A percentile compares a stretch with the other conserved stretches of the same genome.
These are phyloP conservation scores for Pagetopsis macropterus DNA, from an alignment of 2,797 vertebrate genomes.

Conservation along the genomic window DNA sequence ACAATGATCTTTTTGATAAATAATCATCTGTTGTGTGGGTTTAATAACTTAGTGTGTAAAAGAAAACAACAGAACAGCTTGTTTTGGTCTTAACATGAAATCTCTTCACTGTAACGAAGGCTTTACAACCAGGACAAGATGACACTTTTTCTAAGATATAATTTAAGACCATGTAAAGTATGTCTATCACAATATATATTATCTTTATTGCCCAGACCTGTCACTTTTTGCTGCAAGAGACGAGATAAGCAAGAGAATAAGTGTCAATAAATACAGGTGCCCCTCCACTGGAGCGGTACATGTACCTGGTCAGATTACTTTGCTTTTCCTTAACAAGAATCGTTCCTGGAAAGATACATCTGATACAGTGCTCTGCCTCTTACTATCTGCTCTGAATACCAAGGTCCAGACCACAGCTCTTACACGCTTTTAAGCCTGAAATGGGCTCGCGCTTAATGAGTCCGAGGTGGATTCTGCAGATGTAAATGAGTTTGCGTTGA, in stretches of 20 bases:
- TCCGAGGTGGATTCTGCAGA: constrained; percentile 31
- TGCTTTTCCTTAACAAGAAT: constrained; percentile 14
- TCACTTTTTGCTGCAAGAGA: not conserved
- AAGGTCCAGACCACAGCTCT: constrained; percentile 16
- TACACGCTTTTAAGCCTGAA: constrained; percentile 33
- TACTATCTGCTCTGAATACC: not conserved
- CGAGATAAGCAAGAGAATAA: not conserved
- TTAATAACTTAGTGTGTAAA: too few relatives aligned
- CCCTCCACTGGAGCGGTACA: constrained; percentile 3
- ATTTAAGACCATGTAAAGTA: too few relatives aligned
- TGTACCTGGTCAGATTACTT: constrained; percentile 11
- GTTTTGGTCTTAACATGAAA: too few relatives aligned
- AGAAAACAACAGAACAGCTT: too few relatives aligned
- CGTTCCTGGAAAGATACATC: not conserved
- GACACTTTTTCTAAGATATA: too few relatives aligned
- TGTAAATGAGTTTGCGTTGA: constrained; percentile 59
- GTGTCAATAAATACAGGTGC: not conserved
- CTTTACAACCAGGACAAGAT: too few relatives aligned
- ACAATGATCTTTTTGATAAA: too few relatives aligned
- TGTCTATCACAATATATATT: too few relatives aligned
- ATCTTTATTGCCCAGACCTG: too few relatives aligned
- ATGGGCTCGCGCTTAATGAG: constrained; percentile 32
- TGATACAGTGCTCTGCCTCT: not conserved
- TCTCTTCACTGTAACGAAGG: too few relatives aligned
- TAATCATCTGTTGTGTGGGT: too few relatives aligned